Evolutionary conservation across 2,888 invertebrate genomes (phyloP).

Genomic region (Orthosia gothica): DNA sequence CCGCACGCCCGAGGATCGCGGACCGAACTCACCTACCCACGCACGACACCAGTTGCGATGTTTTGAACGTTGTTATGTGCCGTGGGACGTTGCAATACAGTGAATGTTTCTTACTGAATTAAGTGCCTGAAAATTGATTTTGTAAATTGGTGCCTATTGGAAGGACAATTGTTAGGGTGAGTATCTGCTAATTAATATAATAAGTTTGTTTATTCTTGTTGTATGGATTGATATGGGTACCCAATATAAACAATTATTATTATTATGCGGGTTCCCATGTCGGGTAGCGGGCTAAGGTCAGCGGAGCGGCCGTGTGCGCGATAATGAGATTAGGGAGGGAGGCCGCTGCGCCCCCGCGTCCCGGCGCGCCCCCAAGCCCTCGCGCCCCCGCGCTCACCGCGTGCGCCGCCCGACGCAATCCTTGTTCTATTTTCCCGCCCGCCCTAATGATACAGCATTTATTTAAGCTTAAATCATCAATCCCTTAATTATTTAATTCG

Average conservation of each 20-base stretch:
- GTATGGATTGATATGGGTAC: slow-evolving; percentile 31
- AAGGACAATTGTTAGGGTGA: slow-evolving; percentile 62
- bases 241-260: slow-evolving; percentile 59
- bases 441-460: slow-evolving; percentile 62
- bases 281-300: slow-evolving; percentile 81
- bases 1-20: slow-evolving; percentile 62
- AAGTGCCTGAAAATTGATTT: slow-evolving; percentile 65
- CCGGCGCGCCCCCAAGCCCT: slow-evolving; percentile 54
- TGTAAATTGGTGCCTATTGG: slow-evolving; percentile 52
- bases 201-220: slow-evolving; percentile 30
- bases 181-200: slow-evolving; percentile 40
- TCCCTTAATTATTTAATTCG: slow-evolving; percentile 12
- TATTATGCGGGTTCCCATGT: slow-evolving; percentile 73
- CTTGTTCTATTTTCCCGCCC: slow-evolving; percentile 77
- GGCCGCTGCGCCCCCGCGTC: slow-evolving; percentile 69
- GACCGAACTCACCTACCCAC: slow-evolving; percentile 66
- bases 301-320: slow-evolving; percentile 78
- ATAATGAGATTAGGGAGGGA: slow-evolving; percentile 84
- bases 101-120: slow-evolving; percentile 73
- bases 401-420: slow-evolving; percentile 67
- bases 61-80: slow-evolving; percentile 79
- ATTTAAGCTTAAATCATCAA: slow-evolving; percentile 50
- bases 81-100: slow-evolving; percentile 73
- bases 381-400: slow-evolving; percentile 51
- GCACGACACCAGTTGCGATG: slow-evolving; percentile 77